Conservation (phyloP, 2,113 vertebrate species). For the Pithys albifrons region DNA sequence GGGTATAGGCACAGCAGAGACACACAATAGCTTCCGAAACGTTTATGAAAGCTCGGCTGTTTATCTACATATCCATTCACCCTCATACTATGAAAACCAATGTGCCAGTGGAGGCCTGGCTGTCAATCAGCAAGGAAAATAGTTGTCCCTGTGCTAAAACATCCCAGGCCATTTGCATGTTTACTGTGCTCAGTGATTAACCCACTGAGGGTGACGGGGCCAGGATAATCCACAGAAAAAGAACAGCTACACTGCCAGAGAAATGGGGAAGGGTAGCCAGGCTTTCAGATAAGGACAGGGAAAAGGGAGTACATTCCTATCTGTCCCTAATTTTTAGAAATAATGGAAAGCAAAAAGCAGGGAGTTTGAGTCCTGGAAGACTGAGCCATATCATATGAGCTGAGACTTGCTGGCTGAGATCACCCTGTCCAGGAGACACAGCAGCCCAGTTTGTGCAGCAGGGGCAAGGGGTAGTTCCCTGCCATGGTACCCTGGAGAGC, state of each 20-base stretch:
- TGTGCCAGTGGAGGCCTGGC: background rate
- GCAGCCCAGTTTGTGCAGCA: background rate
- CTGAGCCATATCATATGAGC: background rate
- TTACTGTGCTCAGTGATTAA: background rate
- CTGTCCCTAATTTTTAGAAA: background rate
- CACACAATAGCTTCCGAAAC: background rate
- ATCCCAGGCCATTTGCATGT: background rate
- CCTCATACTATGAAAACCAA: background rate
- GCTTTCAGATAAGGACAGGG: background rate
- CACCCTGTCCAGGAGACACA: background rate
- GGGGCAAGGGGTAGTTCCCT: background rate
- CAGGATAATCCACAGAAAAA: background rate
- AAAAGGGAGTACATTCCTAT: background rate
- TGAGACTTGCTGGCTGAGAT: background rate
- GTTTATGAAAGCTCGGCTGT: background rate
- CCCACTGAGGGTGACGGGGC: background rate
- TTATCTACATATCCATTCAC: background rate
- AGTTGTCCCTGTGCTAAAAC: background rate
- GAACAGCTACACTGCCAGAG: background rate
- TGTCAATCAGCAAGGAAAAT: background rate
- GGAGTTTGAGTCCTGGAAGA: background rate
- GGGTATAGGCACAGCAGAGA: background rate
- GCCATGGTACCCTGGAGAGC: background rate
- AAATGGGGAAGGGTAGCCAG: background rate
- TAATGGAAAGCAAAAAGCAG: background rate